A percentile compares a stretch with the other conserved stretches of the same genome.
phyloP scores from a whole-genome alignment of 2,888 invertebrate species.

The Cecidostiba fungosa region DNA sequence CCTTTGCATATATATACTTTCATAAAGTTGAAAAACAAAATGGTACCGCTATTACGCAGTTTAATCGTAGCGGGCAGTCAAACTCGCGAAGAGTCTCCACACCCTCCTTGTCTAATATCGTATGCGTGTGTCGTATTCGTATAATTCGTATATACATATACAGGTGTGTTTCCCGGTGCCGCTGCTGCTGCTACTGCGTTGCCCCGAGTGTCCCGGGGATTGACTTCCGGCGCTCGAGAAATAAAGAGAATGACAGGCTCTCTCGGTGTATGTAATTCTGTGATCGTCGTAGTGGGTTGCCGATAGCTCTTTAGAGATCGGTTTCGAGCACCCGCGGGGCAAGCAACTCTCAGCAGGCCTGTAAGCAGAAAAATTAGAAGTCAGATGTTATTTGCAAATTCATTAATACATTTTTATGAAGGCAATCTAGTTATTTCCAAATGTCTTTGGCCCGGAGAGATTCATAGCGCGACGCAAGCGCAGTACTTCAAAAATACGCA shows the following conservation, averaged over 20 bases:
- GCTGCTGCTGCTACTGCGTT: not conserved
- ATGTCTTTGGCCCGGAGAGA: too few relatives aligned
- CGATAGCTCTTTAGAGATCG: constrained; percentile 67
- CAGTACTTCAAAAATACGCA: too few relatives aligned
- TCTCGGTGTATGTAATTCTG: not conserved
- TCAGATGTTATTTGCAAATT: not conserved
- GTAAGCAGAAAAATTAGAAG: constrained; percentile 61
- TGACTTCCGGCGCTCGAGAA: constrained; percentile 18
- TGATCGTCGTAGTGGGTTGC: too few relatives aligned
- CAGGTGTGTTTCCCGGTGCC: not conserved
- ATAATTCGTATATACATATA: constrained; percentile 7
- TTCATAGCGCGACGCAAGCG: too few relatives aligned
- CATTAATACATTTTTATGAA: too few relatives aligned
- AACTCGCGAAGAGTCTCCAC: not conserved
- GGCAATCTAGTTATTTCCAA: too few relatives aligned
- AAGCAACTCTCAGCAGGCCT: constrained; percentile 74
- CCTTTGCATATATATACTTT: too few relatives aligned
- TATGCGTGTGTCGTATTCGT: constrained; percentile 1
- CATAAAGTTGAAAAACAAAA: not conserved
- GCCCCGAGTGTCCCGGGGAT: constrained; percentile 3
- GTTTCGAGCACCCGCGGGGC: constrained; percentile 72
- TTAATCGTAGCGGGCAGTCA: too few relatives aligned
- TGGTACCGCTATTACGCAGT: not conserved
- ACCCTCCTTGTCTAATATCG: not conserved
- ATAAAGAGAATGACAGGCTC: constrained; percentile 7